Conservation (phyloP, 2,113 vertebrate genomes). For the Pterocles burchelli region DNA sequence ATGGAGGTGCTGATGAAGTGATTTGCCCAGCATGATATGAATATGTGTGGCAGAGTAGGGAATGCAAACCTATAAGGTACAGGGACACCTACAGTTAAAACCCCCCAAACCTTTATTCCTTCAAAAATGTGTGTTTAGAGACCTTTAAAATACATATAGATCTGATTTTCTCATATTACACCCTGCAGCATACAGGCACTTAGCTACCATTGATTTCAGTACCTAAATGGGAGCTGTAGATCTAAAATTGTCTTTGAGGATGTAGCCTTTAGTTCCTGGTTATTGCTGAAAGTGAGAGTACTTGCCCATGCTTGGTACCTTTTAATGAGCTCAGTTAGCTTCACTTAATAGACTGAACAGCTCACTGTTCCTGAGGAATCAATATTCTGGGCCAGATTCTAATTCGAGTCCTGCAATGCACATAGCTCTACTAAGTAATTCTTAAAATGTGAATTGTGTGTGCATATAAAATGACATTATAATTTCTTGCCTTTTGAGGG, state of each 20-base stretch:
- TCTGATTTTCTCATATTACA: constrained; percentile 33
- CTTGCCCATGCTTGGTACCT: constrained; percentile 17
- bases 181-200: constrained; percentile 23
- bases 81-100: not conserved
- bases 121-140: constrained; percentile 4
- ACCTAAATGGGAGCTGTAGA: constrained; percentile 42
- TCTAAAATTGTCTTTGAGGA: constrained; percentile 57
- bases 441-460: constrained; percentile 39
- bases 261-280: constrained; percentile 53
- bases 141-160: constrained; percentile 23
- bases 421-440: constrained; percentile 3
- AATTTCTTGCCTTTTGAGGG: constrained; percentile 46
- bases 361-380: not conserved
- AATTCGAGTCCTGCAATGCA: not conserved
- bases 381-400: constrained; percentile 46
- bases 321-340: constrained; percentile 58
- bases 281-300: constrained; percentile 32
- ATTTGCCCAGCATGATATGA: not conserved
- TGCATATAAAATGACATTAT: constrained; percentile 27
- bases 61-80: not conserved
- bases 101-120: not conserved
- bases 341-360: constrained; percentile 41
- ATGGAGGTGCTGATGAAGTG: not conserved
- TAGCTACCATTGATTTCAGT: constrained; percentile 57
- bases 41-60: not conserved